Evolutionary conservation across 1,140 invertebrate species (phyloP), one percentile per base, ranked within the genome.

Genomic region (Dendroctonus valens): DNA sequence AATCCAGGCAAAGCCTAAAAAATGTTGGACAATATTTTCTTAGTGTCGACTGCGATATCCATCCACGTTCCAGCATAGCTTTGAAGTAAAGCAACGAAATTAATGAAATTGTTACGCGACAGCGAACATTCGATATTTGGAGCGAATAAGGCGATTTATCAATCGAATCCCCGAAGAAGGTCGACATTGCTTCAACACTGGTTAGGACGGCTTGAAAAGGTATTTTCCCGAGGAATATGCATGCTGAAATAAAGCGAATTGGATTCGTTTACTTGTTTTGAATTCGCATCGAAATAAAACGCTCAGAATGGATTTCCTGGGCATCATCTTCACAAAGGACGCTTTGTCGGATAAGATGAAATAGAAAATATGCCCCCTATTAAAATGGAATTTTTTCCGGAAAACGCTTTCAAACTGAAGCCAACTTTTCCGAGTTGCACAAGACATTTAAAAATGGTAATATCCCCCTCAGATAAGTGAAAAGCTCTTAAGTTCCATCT

Each of bases 61-160:
- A 3, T 26, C 26, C 26, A 26, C 26, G 26, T 26, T 26, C 26
- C 26, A 26, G 26, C 26, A 26, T 26, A 26, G 26, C 26, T 26
- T 26, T 2, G 26, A 26, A 26, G 26, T 26, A 26, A 26, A 3
- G 26, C 26, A 26, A 26, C 26, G 26, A 26, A 26, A 26, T 51
- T 51, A 51, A 51, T 51, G 50, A 51, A 51, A 51, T 3, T 51
- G 50, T 51, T 51, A 51, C 50, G 50, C 50, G 50, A 51, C 50
- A 51, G 50, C 50, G 50, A 51, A 15, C 50, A 51, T 51, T 51
- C 50, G 50, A 51, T 51, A 51, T 51, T 15, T 26, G 50, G 14
- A 51, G 11, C 50, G 50, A 51, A 51, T 15, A 51, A 51, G 50
- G 14, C 50, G 50, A 51, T 51, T 51, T 51, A 51, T 51, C 50